Base-by-base conservation (phyloP, 2,113 vertebrate species). In the Vulpes ferrilata region DNA sequence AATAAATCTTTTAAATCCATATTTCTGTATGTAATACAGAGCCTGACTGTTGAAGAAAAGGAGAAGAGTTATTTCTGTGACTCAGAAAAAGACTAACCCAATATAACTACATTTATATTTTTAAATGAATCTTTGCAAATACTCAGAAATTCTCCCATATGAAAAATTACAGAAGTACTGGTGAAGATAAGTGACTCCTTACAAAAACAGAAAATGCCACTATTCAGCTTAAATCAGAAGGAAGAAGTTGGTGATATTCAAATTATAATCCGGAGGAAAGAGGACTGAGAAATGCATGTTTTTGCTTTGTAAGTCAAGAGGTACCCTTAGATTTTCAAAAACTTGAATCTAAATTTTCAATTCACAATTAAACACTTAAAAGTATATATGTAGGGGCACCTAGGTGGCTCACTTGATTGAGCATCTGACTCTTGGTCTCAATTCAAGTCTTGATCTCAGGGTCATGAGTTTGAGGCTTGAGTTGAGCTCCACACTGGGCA, bases 21-120 rank as follows among this genome's bases (percentile, higher is more conserved):
- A 83, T 43, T 69, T 92, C 74, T 95, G 23, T 89, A 60, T 83
- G 74, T 71, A 86, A 95, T 79, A 35, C 48, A 97, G 38, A 97
- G 38, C 13, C 12, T 93, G 51, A 17, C 62, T 92, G 3, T 78
- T 88, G 48, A 69, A 91, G 4, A 38, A 96, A 92, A 20, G 30
- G 67, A 64, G 60, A 94, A 35, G 71, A 92, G 92, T 94, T 93
- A 95, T 95, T 96, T 95, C 89, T 87, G 55, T 96, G 92, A 95
- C 84, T 88, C 92, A 95, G 69, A 90, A 93, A 94, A 95, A 95
- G 27, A 87, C 74, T 88, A 96, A 96, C 57, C 86, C 51, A 83
- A 38, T 96, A 97, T 88, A 97, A 93, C 60, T 35, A 89, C 74
- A 80, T 96, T 93, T 96, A 76, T 95, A 88, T 95, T 96, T 97